Base-by-base conservation (phyloP, 2,113 vertebrate species). In the Xenopus borealis region DNA sequence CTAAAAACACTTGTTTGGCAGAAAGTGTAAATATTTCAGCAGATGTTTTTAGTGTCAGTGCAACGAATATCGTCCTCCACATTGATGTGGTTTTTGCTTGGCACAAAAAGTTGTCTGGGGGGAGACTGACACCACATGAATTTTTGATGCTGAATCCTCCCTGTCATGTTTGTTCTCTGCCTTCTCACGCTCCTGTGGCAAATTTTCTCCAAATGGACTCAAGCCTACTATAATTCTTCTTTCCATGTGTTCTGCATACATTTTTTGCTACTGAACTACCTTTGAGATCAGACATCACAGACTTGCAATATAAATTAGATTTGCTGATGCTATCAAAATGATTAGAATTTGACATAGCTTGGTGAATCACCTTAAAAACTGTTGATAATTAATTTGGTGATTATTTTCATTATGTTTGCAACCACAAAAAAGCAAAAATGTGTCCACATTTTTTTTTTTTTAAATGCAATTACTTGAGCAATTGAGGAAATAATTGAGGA, bases 31-130 rank as follows among this genome's bases (percentile, higher is more conserved):
- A 82, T 0, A 47, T 70, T 62, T 83, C 67, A 77, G 78, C 86
- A 88, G 84, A 83, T 79, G 82, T 85, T 85, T 82, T 84, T 66
- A 80, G 81, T 79, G 78, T 83, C 80, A 82, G 81, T 78, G 70
- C 66, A 85, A 80, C 77, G 82, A 84, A 55, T 79, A 75, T 85
- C 82, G 80, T 1, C 78, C 82, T 83, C 84, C 84, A 88, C 71
- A 79, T 84, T 89, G 84, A 87, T 86, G 84, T 46, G 79, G 84
- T n/a, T 87, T 88, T 85, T 83, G 67, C 79, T 87, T 87, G 87
- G 87, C 86, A 85, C 67, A 17, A 66, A 80, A 81, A 84, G 74
- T 81, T 78, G 82, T 87, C 82, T 86, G 83, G 80, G 80, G 81
- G 79, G 74, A 69, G 67, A 81, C 83, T 82, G 81, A 85, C 66